Percentiles rank a stretch among this genome's conserved stretches.
These are phyloP conservation scores for Andinoacara biseriatus DNA, from an alignment of 2,113 vertebrate genomes.

Conservation along the genomic window DNA sequence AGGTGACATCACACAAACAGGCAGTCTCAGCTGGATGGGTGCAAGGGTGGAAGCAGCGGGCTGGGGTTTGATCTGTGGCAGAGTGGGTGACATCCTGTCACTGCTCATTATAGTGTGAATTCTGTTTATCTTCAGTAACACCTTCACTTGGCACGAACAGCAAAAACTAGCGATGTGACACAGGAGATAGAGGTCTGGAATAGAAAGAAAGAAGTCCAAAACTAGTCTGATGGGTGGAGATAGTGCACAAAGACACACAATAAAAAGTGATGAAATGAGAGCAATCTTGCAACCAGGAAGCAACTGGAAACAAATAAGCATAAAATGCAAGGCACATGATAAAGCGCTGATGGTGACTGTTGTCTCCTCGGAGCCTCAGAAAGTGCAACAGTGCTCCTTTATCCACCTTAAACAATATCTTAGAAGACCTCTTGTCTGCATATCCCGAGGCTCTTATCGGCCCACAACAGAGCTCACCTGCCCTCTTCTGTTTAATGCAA, in stretches of 20 bases:
- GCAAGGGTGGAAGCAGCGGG: slow-evolving; percentile 51
- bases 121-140: slow-evolving; percentile 52
- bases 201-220: slow-evolving; percentile 7
- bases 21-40: slow-evolving; percentile 69
- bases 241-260: slow-evolving; percentile 9
- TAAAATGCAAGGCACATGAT: slow-evolving; percentile 56
- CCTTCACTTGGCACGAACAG: slow-evolving; percentile 49
- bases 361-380: slow-evolving; percentile 26
- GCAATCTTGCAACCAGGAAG: slow-evolving; percentile 7
- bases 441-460: slow-evolving; percentile 69
- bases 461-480: slow-evolving; percentile 74
- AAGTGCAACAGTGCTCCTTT: slow-evolving; percentile 56
- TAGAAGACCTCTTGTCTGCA: slow-evolving; percentile 46
- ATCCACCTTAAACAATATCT: slow-evolving; percentile 48
- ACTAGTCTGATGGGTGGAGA: slow-evolving; percentile 26
- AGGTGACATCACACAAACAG: slow-evolving; percentile 51
- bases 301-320: slow-evolving; percentile 32
- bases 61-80: slow-evolving; percentile 58
- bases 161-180: slow-evolving; percentile 32
- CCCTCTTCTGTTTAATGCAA: slow-evolving; percentile 73
- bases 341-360: slow-evolving; percentile 35
- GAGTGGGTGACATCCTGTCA: slow-evolving; percentile 71
- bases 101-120: slow-evolving; percentile 72
- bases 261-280: slow-evolving; percentile 25
- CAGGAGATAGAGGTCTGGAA: slow-evolving; percentile 26